Evolutionary conservation across 2,113 vertebrate genomes (phyloP).

Genomic region (Amphiprion ocellaris): DNA sequence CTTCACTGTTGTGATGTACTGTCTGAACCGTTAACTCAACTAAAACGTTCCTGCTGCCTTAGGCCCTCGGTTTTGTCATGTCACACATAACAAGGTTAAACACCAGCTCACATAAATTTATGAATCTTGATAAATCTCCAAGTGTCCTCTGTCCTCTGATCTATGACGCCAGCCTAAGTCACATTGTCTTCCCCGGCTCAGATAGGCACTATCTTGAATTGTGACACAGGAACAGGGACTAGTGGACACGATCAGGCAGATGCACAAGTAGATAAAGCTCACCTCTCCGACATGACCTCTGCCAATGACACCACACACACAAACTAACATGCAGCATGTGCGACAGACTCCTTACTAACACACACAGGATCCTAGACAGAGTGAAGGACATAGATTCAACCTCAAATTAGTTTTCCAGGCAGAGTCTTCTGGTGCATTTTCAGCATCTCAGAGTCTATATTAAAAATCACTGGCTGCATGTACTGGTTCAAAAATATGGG

Average conservation of each 20-base stretch:
- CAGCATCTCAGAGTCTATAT: not conserved
- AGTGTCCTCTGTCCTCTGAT: constrained; percentile 43
- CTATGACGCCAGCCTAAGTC: constrained; percentile 28
- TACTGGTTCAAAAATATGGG: constrained; percentile 7
- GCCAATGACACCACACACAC: constrained; percentile 40
- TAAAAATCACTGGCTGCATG: not conserved
- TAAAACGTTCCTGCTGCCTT: constrained; percentile 17
- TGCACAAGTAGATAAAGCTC: constrained; percentile 62
- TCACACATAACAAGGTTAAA: constrained; percentile 60
- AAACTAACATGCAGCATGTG: not conserved
- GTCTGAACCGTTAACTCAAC: constrained; percentile 28
- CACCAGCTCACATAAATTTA: constrained; percentile 21
- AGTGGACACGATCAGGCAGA: constrained; percentile 45
- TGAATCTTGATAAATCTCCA: constrained; percentile 38
- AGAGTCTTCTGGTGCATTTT: constrained; percentile 5
- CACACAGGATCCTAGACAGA: not conserved
- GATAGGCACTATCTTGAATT: constrained; percentile 56
- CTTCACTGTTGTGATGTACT: constrained; percentile 34
- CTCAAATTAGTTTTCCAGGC: not conserved
- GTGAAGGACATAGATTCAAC: constrained; percentile 43
- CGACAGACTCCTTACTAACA: not conserved
- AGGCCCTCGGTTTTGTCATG: constrained; percentile 40
- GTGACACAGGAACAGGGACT: constrained; percentile 53
- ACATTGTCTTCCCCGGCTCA: constrained; percentile 32
- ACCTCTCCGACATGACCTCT: constrained; percentile 67